Evolutionary conservation across 2,888 invertebrate species (phyloP).

Genomic region (Ethmia dodecea): DNA sequence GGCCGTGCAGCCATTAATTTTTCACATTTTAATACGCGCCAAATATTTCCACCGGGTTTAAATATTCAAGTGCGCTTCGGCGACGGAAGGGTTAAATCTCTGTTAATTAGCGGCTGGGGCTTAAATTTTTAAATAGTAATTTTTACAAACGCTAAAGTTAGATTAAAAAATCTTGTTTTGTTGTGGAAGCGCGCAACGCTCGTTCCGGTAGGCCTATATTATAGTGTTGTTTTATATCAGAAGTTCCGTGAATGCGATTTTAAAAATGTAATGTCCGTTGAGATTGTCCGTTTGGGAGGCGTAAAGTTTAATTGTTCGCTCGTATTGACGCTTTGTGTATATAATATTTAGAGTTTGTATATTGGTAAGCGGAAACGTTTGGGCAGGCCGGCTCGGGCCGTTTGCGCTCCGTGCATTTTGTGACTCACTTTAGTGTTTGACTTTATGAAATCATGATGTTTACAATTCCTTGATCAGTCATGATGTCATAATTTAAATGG

Average conservation of each 20-base stretch:
- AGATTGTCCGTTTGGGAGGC: conserved; percentile 59
- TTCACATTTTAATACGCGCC: conserved; percentile 76
- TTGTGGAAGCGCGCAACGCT: conserved; percentile 38
- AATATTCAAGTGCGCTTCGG: conserved; percentile 69
- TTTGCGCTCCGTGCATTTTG: conserved; percentile 20
- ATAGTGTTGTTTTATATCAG: conserved; percentile 27
- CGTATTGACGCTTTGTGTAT: conserved; percentile 57
- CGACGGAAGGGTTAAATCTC: conserved; percentile 78
- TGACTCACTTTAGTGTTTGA: conserved; percentile 45
- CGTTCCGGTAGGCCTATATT: conserved; percentile 68
- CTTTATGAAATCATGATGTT: conserved; percentile 41
- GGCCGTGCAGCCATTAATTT: conserved; percentile 60
- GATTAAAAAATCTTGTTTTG: conserved; percentile 73
- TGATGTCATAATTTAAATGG: no score
- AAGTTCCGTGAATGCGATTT: conserved; percentile 57
- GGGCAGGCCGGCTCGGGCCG: conserved; percentile 20
- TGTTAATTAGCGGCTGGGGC: conserved; percentile 69
- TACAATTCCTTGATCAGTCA: no score
- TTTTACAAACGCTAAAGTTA: conserved; percentile 78
- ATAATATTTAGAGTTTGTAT: conserved; percentile 66
- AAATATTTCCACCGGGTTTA: conserved; percentile 73
- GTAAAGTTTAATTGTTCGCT: conserved; percentile 65
- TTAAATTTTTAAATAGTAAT: conserved; percentile 77
- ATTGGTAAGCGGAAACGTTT: conserved; percentile 48
- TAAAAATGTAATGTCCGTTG: conserved; percentile 68